Conservation (phyloP, 30 jellyfish, hydroid and myxozoan species). For the Turritopsis rubra region DNA sequence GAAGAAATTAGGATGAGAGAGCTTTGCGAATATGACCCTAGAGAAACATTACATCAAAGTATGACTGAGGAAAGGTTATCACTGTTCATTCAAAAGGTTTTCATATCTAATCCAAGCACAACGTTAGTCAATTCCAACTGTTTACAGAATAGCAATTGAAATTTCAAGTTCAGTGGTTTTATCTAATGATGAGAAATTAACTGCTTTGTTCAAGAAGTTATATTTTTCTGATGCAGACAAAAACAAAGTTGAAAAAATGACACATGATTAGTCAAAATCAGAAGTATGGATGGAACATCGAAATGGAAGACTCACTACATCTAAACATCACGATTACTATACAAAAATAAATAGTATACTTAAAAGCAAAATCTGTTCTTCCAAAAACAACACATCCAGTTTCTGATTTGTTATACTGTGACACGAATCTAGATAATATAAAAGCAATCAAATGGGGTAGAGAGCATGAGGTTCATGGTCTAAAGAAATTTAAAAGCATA, state of each 20-base stretch:
- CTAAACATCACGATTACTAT: conserved; percentile 25
- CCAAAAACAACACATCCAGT: conserved; percentile 36
- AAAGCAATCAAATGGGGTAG: conserved; percentile 37
- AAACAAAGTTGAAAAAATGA: conserved; percentile 23
- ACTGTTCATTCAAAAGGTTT: conserved; percentile 18
- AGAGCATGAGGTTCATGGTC: conserved; percentile 38
- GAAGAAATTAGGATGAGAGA: conserved; percentile 13
- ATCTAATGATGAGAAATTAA: background rate
- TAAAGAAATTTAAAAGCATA: conserved; percentile 13
- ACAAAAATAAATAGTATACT: conserved; percentile 32
- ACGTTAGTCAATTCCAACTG: too few species aligned
- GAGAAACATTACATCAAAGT: conserved; percentile 13
- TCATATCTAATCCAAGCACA: too few species aligned
- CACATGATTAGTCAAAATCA: conserved; percentile 30
- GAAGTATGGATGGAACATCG: conserved; percentile 29
- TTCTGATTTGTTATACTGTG: background rate
- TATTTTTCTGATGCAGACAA: background rate
- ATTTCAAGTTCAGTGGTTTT: conserved; percentile 19
- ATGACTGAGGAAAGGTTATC: background rate
- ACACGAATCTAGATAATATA: background rate
- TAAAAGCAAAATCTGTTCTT: background rate
- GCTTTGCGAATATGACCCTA: conserved; percentile 29
- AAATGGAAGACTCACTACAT: conserved; percentile 42
- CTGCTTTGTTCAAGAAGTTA: conserved; percentile 5
- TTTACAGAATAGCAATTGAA: conserved; percentile 29